Evolutionary conservation across 92 coral and sea anemone species (phyloP).

Genomic region (Porites rus): DNA sequence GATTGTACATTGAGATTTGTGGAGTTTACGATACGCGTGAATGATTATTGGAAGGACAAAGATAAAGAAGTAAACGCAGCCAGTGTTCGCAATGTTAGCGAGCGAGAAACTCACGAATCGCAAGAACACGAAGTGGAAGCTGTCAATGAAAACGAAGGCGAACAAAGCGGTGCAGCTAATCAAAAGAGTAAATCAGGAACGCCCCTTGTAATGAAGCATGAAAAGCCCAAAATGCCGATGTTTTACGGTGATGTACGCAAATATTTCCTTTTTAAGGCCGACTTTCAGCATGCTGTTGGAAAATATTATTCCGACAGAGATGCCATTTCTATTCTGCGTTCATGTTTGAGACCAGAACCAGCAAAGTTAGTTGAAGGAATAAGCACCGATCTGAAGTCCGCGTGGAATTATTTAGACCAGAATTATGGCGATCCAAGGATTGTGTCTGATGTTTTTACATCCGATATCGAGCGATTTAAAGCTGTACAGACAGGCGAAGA

Average conservation of each 20-base stretch:
- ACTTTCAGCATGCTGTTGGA: constrained; percentile 68
- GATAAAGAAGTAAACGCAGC: no score
- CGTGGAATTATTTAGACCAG: constrained; percentile 58
- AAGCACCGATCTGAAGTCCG: constrained; percentile 35
- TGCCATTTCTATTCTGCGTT: constrained; percentile 32
- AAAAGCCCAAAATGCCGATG: constrained; percentile 54
- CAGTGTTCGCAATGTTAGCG: no score
- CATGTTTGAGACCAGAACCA: constrained; percentile 58
- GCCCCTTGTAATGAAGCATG: constrained; percentile 29
- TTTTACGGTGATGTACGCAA: constrained; percentile 65
- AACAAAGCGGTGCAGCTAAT: no score
- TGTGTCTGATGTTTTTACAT: constrained; percentile 44
- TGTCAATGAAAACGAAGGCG: no score
- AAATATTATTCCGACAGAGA: no score
- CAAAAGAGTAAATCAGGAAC: background rate
- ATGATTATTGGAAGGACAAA: background rate
- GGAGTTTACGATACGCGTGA: background rate
- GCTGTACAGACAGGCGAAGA: constrained; percentile 63
- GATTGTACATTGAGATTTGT: constrained; percentile 12
- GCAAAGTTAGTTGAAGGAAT: constrained; percentile 52
- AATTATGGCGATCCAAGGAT: constrained; percentile 63
- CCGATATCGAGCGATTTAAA: constrained; percentile 56
- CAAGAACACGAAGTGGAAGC: background rate
- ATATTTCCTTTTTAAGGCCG: constrained; percentile 63
- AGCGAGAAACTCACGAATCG: no score